phyloP scores from a whole-genome alignment of 2,888 invertebrate genomes.

The Opisthograptis luteolata region DNA sequence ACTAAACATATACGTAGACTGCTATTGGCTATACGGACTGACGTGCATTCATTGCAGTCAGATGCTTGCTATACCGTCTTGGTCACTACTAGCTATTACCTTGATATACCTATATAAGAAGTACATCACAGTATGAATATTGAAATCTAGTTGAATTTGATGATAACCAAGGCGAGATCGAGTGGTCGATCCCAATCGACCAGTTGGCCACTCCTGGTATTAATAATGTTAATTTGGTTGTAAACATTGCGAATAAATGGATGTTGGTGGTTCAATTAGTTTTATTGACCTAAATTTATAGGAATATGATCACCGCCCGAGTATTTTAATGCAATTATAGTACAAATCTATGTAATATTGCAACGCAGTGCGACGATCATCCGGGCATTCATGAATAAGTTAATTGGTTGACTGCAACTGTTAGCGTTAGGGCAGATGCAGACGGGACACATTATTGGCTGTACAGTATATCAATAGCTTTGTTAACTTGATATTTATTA shows the following conservation, averaged over 20 bases:
- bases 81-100: slow-evolving; percentile 24
- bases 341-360: slow-evolving; percentile 26
- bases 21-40: slow-evolving; percentile 11
- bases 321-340: slow-evolving; percentile 4
- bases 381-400: slow-evolving; percentile 70
- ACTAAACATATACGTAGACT: slow-evolving; percentile 8
- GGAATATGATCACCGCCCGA: neutral
- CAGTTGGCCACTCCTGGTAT: no score
- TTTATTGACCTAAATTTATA: no score
- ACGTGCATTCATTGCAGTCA: slow-evolving; percentile 32
- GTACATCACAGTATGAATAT: no score
- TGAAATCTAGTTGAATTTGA: no score
- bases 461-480: no score
- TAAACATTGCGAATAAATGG: no score
- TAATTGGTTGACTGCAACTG: slow-evolving; percentile 61
- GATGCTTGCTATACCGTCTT: slow-evolving; percentile 33
- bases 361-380: slow-evolving; percentile 40
- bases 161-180: no score
- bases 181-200: no score
- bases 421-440: slow-evolving; percentile 36
- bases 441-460: slow-evolving; percentile 10
- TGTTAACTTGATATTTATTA: no score
- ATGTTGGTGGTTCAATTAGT: no score
- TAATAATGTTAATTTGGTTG: no score
- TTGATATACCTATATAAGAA: no score